These are phyloP conservation scores for Hanleya hanleyi DNA, from an alignment of 2,888 invertebrate genomes.

Conservation along the genomic window DNA sequence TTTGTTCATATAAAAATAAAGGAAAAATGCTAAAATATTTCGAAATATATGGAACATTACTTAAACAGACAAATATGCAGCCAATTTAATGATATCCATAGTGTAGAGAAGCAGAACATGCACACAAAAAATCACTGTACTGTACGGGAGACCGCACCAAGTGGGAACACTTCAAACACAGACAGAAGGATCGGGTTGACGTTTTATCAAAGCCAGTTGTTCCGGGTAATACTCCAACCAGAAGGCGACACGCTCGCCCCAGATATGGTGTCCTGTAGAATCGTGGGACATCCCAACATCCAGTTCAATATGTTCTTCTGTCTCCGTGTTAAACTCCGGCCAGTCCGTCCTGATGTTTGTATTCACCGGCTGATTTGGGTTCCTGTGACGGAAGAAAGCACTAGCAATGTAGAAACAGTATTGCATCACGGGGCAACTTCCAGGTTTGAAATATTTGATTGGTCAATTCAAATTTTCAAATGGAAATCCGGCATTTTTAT, in stretches of 20 bases:
- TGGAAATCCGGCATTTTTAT: no score
- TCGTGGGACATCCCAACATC: background rate
- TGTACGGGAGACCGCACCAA: background rate
- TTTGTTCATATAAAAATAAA: no score
- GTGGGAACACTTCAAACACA: background rate
- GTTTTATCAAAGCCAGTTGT: background rate
- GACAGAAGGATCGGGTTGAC: background rate
- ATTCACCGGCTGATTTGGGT: background rate
- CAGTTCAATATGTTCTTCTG: background rate
- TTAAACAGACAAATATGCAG: no score
- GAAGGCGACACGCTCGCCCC: background rate
- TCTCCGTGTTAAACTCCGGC: background rate
- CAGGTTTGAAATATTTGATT: no score
- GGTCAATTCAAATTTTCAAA: no score
- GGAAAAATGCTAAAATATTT: no score
- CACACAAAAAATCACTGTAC: no score
- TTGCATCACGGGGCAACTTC: no score
- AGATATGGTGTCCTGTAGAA: background rate
- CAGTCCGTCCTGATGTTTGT: background rate
- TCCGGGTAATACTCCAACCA: background rate
- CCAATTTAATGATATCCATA: no score
- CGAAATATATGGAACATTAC: no score
- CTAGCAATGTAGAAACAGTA: background rate
- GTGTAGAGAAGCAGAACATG: no score
- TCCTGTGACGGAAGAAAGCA: background rate